These are phyloP conservation scores for Mustela erminea DNA, from an alignment of 2,797 vertebrate genomes.

Conservation along the genomic window DNA sequence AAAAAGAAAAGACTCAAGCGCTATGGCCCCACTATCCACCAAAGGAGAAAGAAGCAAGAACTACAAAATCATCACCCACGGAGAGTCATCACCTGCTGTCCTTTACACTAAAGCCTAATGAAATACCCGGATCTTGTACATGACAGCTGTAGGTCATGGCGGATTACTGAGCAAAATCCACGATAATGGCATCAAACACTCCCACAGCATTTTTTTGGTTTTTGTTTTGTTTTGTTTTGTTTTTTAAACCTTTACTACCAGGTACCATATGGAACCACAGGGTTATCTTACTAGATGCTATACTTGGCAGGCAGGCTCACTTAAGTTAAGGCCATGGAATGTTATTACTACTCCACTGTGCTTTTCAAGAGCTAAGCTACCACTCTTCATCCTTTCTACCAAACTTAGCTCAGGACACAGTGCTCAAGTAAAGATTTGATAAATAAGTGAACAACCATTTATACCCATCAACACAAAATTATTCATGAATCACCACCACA, in stretches of 20 bases:
- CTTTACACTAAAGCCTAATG: background rate
- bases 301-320: background rate
- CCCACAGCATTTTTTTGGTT: background rate
- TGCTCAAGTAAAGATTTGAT: background rate
- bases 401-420: background rate
- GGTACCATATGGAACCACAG: background rate
- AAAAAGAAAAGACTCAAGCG: background rate
- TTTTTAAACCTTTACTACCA: background rate
- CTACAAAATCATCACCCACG: background rate
- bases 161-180: background rate
- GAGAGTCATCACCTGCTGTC: background rate
- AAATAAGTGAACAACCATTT: background rate
- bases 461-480: background rate
- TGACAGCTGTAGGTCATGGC: background rate
- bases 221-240: too few relatives aligned
- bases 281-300: background rate
- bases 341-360: background rate
- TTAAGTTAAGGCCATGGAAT: background rate
- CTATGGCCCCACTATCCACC: background rate
- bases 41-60: background rate
- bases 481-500: background rate
- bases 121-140: background rate
- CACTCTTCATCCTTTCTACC: background rate
- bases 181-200: background rate
- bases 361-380: background rate